Evolutionary conservation across 2,888 invertebrate species (phyloP).

Genomic region (Cetonia aurata): DNA sequence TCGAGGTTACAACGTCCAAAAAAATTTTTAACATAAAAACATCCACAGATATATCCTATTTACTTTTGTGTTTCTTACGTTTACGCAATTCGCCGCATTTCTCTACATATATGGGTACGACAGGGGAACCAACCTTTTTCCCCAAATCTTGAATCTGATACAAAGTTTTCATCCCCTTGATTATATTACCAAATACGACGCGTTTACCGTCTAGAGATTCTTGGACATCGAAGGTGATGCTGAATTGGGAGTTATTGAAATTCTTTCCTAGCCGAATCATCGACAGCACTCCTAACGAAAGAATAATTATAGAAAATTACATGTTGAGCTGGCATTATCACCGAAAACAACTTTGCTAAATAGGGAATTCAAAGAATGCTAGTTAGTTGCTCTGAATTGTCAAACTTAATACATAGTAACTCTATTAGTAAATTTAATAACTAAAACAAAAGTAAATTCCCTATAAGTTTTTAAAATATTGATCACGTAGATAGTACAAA

Average conservation of each 20-base stretch:
- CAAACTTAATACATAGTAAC: too few species aligned
- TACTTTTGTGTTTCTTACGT: background rate
- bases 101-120: slow-evolving; percentile 59
- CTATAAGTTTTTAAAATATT: too few species aligned
- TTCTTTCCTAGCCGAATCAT: slow-evolving; percentile 63
- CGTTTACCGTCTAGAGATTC: slow-evolving; percentile 65
- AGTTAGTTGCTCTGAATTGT: too few species aligned
- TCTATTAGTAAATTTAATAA: too few species aligned
- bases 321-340: too few species aligned
- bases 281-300: slow-evolving; percentile 64
- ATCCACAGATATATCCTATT: too few species aligned
- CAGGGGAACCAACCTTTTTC: slow-evolving; percentile 61
- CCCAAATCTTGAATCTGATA: slow-evolving; percentile 62
- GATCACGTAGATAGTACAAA: too few species aligned
- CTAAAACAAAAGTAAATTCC: too few species aligned
- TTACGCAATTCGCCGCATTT: slow-evolving; percentile 56
- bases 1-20: background rate
- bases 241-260: slow-evolving; percentile 68
- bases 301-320: slow-evolving; percentile 22
- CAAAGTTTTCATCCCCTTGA: slow-evolving; percentile 61
- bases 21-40: background rate
- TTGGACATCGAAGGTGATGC: slow-evolving; percentile 66
- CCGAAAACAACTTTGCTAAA: slow-evolving; percentile 3
- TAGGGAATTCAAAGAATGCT: background rate
- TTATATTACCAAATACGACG: slow-evolving; percentile 69